These are phyloP conservation scores for Choristoneura rosaceana DNA, from an alignment of 2,888 invertebrate species.

Conservation along the genomic window DNA sequence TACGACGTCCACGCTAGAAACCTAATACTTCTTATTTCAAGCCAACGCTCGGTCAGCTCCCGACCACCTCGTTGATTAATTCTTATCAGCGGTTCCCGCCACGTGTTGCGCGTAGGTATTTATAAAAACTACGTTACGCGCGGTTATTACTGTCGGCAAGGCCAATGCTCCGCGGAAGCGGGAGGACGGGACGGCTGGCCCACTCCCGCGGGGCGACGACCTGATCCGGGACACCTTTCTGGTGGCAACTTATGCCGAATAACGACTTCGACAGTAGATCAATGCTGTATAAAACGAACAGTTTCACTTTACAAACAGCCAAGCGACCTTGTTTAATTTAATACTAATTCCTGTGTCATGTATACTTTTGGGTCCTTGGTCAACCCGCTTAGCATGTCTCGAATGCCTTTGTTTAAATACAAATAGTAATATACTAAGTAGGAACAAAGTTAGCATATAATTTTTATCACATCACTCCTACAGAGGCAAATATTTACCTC, in stretches of 20 bases:
- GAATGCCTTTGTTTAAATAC: not conserved
- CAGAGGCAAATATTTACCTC: not conserved
- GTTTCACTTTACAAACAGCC: not conserved
- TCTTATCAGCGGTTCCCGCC: conserved; percentile 9
- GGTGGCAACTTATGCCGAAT: not conserved
- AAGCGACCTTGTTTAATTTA: too few relatives aligned
- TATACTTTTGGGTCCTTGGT: not conserved
- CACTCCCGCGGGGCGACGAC: not conserved
- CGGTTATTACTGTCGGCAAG: conserved; percentile 8
- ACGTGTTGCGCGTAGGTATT: conserved; percentile 9
- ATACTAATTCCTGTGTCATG: not conserved
- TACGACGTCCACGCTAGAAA: too few relatives aligned
- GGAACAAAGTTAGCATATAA: not conserved
- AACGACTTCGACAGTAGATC: not conserved
- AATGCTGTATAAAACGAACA: too few relatives aligned
- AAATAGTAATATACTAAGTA: not conserved
- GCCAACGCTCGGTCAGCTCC: too few relatives aligned
- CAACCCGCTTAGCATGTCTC: not conserved
- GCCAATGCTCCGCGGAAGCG: conserved; percentile 14
- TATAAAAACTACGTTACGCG: conserved; percentile 15
- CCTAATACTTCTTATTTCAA: too few relatives aligned
- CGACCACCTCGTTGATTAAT: not conserved
- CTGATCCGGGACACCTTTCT: not conserved
- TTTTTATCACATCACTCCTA: not conserved
- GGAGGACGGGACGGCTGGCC: not conserved